A percentile compares a stretch with the other conserved stretches of the same genome.
phyloP scores from a whole-genome alignment of 2,888 invertebrate genomes.

The Eubasilissa splendida region DNA sequence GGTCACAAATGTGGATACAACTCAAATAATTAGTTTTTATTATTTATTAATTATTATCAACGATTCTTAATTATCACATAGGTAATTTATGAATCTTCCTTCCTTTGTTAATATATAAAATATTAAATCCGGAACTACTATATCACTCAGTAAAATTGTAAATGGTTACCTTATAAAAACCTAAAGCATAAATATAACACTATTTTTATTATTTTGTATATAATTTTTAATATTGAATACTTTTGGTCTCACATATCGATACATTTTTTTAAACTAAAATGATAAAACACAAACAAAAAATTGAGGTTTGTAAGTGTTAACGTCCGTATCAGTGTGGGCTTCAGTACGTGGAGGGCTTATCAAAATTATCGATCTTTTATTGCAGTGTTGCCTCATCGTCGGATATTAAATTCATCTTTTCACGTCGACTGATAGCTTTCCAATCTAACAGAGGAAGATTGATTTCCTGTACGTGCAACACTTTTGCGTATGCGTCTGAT shows the following conservation, averaged over 20 bases:
- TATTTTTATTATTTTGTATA: neutral
- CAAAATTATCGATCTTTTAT: conserved; percentile 49
- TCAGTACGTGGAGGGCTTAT: conserved; percentile 43
- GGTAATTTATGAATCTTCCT: neutral
- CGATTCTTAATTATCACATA: too few species aligned
- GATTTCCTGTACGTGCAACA: conserved; percentile 7
- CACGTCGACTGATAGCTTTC: conserved; percentile 24
- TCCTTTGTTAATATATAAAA: neutral
- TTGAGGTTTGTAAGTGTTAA: too few species aligned
- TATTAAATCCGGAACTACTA: neutral
- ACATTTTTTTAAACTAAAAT: neutral
- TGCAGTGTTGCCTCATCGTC: conserved; percentile 38
- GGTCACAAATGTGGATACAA: too few species aligned
- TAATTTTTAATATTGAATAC: neutral
- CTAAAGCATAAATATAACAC: neutral
- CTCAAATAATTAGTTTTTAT: too few species aligned
- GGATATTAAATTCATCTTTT: conserved; percentile 20
- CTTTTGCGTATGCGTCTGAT: neutral
- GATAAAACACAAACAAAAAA: neutral
- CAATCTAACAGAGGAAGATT: conserved; percentile 23
- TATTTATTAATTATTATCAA: too few species aligned
- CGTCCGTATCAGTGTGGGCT: conserved; percentile 9
- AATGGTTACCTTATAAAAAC: too few species aligned
- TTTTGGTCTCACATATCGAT: neutral
- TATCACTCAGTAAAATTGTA: too few species aligned